Base-by-base conservation (phyloP, 2,888 invertebrate genomes). In the Electrophaes corylata region DNA sequence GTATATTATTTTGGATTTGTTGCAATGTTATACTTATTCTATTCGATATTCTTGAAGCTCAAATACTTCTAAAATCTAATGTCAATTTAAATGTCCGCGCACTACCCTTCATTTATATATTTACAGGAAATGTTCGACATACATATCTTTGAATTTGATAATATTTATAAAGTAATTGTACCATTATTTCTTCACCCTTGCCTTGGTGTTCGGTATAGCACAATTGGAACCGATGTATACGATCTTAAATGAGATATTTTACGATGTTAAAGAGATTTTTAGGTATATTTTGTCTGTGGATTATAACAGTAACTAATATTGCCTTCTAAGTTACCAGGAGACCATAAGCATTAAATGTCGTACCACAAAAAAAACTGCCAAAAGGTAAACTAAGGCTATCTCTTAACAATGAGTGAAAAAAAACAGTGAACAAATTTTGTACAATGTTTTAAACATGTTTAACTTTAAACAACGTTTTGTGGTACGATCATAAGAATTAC, bases 171-270 rank as follows among this genome's bases (percentile, higher is more conserved):
- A 79, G 78, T 75, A 75, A 80, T 66, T 81, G 80, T 79, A 75
- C 70, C 70, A 71, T 86, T 88, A 83, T 83, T 84, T 86, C 69
- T 68, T 78, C 88, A 88, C 88, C 87, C 86, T n/a, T 88, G 91
- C 91, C 92, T 91, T 91, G 86, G 90, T 91, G 91, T 91, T 90
- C 85, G 85, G 72, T 76, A 83, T 89, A 91, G 91, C 91, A 91
- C 91, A 89, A 91, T 87, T 89, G 91, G 87, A 91, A 91, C 90
- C 89, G 79, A 91, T 89, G 91, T 91, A 91, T 91, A 91, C 91
- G 91, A 91, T 75, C 78, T 84, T 81, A 81, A 82, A 86, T 86
- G 80, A 60, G 47, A 88, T 91, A 91, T 91, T 91, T 88, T 91
- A 91, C 87, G 87, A 86, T 89, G 91, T 91, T 91, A 74, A 86